A percentile compares a stretch with the other conserved stretches of the same genome.
These are phyloP conservation scores for Aphaenogaster ashmeadi DNA, from an alignment of 1,140 invertebrate species.

Conservation along the genomic window DNA sequence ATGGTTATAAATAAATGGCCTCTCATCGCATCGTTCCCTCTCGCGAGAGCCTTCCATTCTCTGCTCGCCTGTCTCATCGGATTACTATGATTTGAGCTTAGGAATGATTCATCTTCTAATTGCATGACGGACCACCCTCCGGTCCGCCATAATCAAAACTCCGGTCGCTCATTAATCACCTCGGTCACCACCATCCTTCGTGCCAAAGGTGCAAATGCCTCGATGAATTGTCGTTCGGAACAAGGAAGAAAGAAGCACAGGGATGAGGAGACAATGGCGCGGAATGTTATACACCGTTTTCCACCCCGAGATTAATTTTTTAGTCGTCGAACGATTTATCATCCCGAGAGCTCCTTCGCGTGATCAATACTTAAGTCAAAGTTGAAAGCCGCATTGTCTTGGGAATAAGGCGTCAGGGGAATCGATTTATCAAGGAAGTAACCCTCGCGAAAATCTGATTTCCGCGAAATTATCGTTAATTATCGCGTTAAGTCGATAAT, in stretches of 20 bases:
- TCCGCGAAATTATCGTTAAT: conserved; percentile 35
- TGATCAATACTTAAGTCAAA: conserved; percentile 63
- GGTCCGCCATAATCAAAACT: conserved; percentile 83
- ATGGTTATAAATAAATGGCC: conserved; percentile 49
- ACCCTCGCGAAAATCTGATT: conserved; percentile 22
- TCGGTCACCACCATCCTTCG: conserved; percentile 66
- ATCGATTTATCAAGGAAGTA: conserved; percentile 52
- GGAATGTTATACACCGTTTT: conserved; percentile 69
- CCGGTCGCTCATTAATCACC: conserved; percentile 83
- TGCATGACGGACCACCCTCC: conserved; percentile 83
- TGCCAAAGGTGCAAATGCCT: conserved; percentile 72
- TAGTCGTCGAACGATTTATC: conserved; percentile 69
- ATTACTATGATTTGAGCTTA: conserved; percentile 83
- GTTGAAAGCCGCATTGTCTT: conserved; percentile 61
- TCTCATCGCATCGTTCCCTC: conserved; percentile 59
- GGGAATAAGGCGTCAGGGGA: not conserved
- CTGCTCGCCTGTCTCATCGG: conserved; percentile 75
- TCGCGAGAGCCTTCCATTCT: conserved; percentile 73
- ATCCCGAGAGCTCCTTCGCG: conserved; percentile 47
- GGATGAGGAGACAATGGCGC: conserved; percentile 68
- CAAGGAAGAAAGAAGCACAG: conserved; percentile 44
- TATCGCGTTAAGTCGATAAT: conserved; percentile 31
- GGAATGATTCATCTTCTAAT: conserved; percentile 87
- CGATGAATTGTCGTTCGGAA: conserved; percentile 60
- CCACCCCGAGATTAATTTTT: conserved; percentile 69